Conservation (phyloP, 2,888 invertebrate species). For the Chydorus sphaericus region DNA sequence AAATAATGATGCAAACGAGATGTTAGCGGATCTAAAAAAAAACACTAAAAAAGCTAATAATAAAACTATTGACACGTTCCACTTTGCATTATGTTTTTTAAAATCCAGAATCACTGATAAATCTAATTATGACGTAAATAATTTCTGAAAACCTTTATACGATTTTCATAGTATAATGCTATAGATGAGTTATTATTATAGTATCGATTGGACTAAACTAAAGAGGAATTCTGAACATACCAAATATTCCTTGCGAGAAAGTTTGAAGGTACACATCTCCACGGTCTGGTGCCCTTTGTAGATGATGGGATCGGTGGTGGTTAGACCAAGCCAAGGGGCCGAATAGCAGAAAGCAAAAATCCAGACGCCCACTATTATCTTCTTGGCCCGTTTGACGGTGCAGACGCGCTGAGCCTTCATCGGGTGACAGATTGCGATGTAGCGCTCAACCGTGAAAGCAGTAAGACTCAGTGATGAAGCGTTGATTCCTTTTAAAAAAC, state of each 20-base stretch:
- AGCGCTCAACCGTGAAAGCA: constrained; percentile 46
- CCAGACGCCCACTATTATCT: constrained; percentile 41
- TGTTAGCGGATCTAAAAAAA: too few relatives aligned
- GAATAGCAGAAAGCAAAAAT: constrained; percentile 40
- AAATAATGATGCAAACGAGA: too few relatives aligned
- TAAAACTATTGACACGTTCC: too few relatives aligned
- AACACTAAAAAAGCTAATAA: too few relatives aligned
- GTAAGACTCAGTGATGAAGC: constrained; percentile 42
- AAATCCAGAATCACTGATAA: too few relatives aligned
- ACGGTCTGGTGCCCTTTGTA: constrained; percentile 23
- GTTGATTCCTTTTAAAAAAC: constrained; percentile 38
- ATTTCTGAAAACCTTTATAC: too few relatives aligned
- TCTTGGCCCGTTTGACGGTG: constrained; percentile 40
- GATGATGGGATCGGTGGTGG: constrained; percentile 28
- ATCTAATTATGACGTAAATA: too few relatives aligned
- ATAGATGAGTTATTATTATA: too few relatives aligned
- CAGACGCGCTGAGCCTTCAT: constrained; percentile 40
- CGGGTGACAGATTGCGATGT: constrained; percentile 46
- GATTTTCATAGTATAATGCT: too few relatives aligned
- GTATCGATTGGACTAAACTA: too few relatives aligned
- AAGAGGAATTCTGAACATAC: too few relatives aligned
- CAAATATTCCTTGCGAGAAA: constrained; percentile 32
- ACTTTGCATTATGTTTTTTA: too few relatives aligned
- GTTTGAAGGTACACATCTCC: constrained; percentile 34
- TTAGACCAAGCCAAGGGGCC: constrained; percentile 42